Evolutionary conservation across 2,113 vertebrate species (phyloP), one percentile per base, ranked within the genome.

Genomic region (Grallaria varia): DNA sequence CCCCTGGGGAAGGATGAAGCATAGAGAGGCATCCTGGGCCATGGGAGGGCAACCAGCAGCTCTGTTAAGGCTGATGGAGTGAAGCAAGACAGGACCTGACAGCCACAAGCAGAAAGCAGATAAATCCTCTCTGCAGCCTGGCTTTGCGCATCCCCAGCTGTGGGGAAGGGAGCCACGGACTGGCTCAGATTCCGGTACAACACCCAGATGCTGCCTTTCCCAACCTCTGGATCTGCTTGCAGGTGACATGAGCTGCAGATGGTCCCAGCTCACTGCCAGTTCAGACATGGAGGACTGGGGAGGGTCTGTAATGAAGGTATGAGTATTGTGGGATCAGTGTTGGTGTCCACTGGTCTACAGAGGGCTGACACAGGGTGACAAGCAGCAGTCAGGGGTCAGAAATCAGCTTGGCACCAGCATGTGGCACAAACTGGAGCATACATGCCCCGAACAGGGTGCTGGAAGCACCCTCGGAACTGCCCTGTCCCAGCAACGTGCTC

Each of bases 81-180:
- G 9, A 88, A 88, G 63, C 42, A 80, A 85, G 72, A 74, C 45
- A 80, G 47, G 35, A 90, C 27, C 40, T 85, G 82, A 93, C 66
- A 90, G 71, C 39, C 53, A 44, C 24, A 64, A n/a, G 82, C 40
- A 62, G 76, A 88, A 86, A 93, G 63, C n/a, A 87, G 69, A 91
- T 52, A 68, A 93, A 90, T 75, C 16, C 62, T 72, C 35, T 35
- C 66, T 75, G 49, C 52, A 89, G 44, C 58, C 58, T 33, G 20
- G 56, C 39, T 85, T 67, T 53, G 22, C 28, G 12, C 37, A 37
- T 49, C 35, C 85, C 35, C 33, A 60, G 3, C 3, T 0, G 1
- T 0, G 0, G 9, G 20, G 31, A 84, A 74, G 14, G 37, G n/a
- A 92, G 45, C 31, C 14, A 9, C 0, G 1, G 44, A 22, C 6